phyloP scores from a whole-genome alignment of 2,113 vertebrate species.

The Oncorhynchus nerka region DNA sequence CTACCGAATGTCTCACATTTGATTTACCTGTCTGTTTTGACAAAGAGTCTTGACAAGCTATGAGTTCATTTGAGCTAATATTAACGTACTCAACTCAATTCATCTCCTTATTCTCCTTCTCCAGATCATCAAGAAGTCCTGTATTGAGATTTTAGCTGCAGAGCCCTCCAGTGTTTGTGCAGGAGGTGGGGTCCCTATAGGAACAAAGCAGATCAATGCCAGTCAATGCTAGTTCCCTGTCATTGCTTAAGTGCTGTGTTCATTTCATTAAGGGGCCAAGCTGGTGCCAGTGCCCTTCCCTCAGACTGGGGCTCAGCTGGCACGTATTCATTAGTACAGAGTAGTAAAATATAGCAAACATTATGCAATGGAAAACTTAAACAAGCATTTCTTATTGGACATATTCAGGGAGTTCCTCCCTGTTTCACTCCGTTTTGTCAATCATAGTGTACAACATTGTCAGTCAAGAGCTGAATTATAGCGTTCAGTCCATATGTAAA shows the following conservation, averaged over 20 bases:
- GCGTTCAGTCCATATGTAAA: too few relatives aligned
- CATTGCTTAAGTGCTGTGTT: conserved; percentile 22
- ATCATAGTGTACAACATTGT: too few relatives aligned
- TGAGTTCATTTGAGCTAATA: neutral
- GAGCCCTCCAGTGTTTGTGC: conserved; percentile 85
- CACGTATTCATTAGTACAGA: too few relatives aligned
- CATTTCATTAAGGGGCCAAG: conserved; percentile 27
- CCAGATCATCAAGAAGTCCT: conserved; percentile 86
- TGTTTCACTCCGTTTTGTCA: too few relatives aligned
- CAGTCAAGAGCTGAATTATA: too few relatives aligned
- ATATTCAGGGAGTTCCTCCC: too few relatives aligned
- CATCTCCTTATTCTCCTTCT: conserved; percentile 18
- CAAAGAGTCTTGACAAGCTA: neutral
- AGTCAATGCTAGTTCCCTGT: conserved; percentile 6
- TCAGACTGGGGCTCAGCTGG: neutral
- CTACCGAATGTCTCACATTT: too few relatives aligned
- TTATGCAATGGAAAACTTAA: too few relatives aligned
- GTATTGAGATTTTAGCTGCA: conserved; percentile 84
- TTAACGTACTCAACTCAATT: neutral
- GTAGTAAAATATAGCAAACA: too few relatives aligned
- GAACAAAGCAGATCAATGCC: conserved; percentile 5
- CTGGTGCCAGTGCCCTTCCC: neutral
- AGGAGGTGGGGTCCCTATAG: conserved; percentile 76
- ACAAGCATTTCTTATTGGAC: too few relatives aligned
- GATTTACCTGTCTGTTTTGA: too few relatives aligned